Evolutionary conservation across 2,113 vertebrate genomes (phyloP), one percentile per base, ranked within the genome.

Genomic region (Oriolus oriolus): DNA sequence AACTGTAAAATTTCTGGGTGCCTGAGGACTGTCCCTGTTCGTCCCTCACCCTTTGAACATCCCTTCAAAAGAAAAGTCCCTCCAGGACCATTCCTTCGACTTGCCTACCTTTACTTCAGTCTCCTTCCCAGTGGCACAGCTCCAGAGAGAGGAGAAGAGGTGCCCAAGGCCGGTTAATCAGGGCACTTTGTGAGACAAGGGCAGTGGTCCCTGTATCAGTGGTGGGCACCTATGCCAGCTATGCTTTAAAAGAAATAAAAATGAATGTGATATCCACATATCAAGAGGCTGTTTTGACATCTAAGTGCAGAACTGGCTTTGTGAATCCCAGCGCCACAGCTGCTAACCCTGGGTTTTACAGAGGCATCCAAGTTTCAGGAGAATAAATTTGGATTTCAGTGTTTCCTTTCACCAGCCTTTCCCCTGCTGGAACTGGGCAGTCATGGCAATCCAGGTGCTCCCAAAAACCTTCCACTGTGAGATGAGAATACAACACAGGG

Each of bases 201-300:
- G n/a, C 16, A 27, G 12, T 57, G 21, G 33, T 10, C 11, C 7
- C 45, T 57, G 6, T 12, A 50, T 39, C 50, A 82, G 41, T 7
- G 9, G 31, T 26, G 27, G 50, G 11, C 24, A 57, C 6, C 12
- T 39, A 13, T n/a, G 10, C 8, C 30, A 93, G 50, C 18, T 33
- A 6, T 0, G 2, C 18, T 45, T 85, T 54, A 61, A 82, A 63
- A 61, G 24, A 31, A 57, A 45, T 47, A 61, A 23, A 45, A 13
- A 0, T 5, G 2, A 31, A 28, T 7, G 8, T 6, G 10, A 23
- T 6, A 33, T 31, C 7, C 0, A 1, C 52, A 49, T 1, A 7
- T 7, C 10, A 70, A 91, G 22, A 53, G 27, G 8, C 11, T 56
- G 27, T 59, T 79, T 57, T 41, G 23, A 66, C 15, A 39, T 28